Conservation (phyloP, 2,113 vertebrate species). For the Girardinichthys multiradiatus region DNA sequence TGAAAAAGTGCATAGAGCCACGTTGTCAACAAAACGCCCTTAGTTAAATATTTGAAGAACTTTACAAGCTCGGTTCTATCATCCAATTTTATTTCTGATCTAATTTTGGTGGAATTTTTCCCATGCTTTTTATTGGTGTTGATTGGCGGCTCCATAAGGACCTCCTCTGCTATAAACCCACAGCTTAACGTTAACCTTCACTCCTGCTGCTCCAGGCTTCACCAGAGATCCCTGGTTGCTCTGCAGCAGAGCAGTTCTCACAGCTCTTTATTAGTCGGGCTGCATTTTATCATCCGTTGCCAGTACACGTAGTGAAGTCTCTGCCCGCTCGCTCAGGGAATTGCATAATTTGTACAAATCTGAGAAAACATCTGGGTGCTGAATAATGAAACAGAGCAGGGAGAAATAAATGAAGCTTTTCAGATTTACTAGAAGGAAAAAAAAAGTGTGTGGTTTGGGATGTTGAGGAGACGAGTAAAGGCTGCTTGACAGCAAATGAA, state of each 20-base stretch:
- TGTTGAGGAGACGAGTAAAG: conserved; percentile 19
- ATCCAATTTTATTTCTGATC: background rate
- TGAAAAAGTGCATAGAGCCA: no score
- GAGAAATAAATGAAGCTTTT: conserved; percentile 51
- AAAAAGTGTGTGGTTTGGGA: background rate
- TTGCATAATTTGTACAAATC: conserved; percentile 52
- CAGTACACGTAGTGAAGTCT: conserved; percentile 13
- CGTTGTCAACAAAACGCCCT: no score
- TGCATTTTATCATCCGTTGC: conserved; percentile 50
- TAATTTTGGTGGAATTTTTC: background rate
- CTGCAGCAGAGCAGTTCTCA: conserved; percentile 42
- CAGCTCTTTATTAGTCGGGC: conserved; percentile 52
- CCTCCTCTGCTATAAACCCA: conserved; percentile 45
- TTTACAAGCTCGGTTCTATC: no score
- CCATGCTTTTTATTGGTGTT: background rate
- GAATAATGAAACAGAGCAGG: conserved; percentile 64
- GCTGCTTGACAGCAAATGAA: conserved; percentile 28
- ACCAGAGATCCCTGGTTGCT: conserved; percentile 31
- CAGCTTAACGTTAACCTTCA: conserved; percentile 53
- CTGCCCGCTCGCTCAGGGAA: conserved; percentile 21
- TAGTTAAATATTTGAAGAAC: no score
- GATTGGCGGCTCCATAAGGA: background rate
- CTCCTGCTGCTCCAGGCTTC: conserved; percentile 42
- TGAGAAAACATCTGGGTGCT: conserved; percentile 45
- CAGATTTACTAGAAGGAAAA: conserved; percentile 12